Evolutionary conservation across 2,797 vertebrate genomes (phyloP).

Genomic region (Neopelma chrysocephalum): DNA sequence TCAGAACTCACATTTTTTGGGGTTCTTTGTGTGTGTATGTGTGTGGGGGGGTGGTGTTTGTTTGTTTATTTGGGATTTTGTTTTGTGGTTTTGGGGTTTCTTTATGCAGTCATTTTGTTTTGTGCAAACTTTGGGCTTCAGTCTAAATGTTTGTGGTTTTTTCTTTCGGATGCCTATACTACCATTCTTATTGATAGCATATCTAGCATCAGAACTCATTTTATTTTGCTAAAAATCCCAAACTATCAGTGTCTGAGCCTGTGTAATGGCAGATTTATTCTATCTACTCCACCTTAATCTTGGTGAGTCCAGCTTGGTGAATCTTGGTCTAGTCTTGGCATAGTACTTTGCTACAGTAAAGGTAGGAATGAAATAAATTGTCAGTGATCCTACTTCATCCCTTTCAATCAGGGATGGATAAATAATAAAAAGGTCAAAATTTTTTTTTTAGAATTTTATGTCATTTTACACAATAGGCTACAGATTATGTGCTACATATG

Average conservation of each 20-base stretch:
- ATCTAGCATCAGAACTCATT: not conserved
- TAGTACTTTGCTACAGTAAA: not conserved
- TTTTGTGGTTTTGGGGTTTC: not conserved
- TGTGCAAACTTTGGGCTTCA: not conserved
- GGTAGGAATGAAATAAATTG: not conserved
- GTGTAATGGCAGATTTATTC: not conserved
- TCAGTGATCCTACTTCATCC: not conserved
- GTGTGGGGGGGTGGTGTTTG: too few species aligned
- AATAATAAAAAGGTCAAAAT: not conserved
- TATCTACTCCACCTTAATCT: not conserved
- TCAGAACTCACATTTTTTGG: rapidly evolving
- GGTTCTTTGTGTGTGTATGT: too few species aligned
- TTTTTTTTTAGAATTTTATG: not conserved
- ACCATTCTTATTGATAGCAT: not conserved
- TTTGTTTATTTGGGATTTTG: too few species aligned
- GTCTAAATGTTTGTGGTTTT: not conserved
- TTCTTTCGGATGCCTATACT: not conserved
- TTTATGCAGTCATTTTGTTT: not conserved
- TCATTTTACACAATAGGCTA: not conserved
- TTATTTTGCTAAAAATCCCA: not conserved
- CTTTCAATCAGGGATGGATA: not conserved
- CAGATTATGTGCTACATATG: not conserved
- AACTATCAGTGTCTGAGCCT: not conserved
- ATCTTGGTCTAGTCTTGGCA: too few species aligned
- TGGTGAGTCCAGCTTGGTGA: not conserved